These are phyloP conservation scores for Diploptera punctata DNA, from an alignment of 2,888 invertebrate species.

Conservation along the genomic window DNA sequence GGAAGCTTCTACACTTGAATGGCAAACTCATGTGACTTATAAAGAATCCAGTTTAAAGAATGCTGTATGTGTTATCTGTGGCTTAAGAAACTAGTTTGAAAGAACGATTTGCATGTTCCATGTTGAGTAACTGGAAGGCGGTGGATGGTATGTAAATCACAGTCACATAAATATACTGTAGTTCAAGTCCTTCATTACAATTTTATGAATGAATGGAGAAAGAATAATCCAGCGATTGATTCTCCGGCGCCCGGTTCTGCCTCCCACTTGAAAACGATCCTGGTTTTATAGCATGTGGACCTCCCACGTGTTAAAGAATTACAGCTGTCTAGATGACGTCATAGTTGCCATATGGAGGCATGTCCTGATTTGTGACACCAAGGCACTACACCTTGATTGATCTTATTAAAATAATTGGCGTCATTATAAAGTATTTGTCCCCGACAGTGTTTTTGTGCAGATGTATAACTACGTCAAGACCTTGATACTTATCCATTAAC, in stretches of 20 bases:
- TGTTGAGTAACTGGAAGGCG: background rate
- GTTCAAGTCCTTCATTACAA: background rate
- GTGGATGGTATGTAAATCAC: background rate
- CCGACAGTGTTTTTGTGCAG: too few relatives aligned
- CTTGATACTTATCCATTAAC: too few relatives aligned
- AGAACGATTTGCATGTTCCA: background rate
- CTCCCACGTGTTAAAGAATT: constrained; percentile 12
- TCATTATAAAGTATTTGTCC: too few relatives aligned
- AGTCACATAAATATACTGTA: background rate
- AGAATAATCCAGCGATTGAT: constrained; percentile 7
- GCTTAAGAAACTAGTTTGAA: background rate
- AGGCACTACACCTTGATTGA: too few relatives aligned
- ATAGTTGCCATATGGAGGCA: background rate
- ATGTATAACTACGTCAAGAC: too few relatives aligned
- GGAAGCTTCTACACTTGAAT: too few relatives aligned
- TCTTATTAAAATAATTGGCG: too few relatives aligned
- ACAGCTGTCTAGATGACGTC: constrained; percentile 18
- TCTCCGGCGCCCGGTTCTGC: background rate
- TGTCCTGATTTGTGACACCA: background rate
- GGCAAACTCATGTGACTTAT: too few relatives aligned
- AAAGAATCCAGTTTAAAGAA: too few relatives aligned
- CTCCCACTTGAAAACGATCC: constrained; percentile 21
- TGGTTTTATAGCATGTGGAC: constrained; percentile 20
- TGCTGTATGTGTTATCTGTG: too few relatives aligned
- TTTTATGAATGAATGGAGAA: background rate